Evolutionary conservation across 2,797 vertebrate species (phyloP).

Genomic region (Malacoraja senta): DNA sequence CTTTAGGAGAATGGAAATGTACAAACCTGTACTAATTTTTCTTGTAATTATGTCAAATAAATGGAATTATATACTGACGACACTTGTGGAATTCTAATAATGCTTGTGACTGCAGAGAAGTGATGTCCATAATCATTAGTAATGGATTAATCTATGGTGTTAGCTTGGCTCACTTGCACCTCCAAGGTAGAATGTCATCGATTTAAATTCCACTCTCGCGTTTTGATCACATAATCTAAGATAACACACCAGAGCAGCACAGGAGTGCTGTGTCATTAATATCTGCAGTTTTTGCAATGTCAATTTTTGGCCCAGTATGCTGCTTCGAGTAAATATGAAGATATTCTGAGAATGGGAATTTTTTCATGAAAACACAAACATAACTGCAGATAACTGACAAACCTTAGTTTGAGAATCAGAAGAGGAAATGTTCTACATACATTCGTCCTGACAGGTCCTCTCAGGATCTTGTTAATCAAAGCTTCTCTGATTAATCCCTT

Average conservation of each 20-base stretch:
- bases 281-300: not conserved
- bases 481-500: no score
- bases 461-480: no score
- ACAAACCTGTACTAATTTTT: not conserved
- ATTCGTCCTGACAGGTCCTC: no score
- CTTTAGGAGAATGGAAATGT: not conserved
- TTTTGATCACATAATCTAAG: not conserved
- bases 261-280: not conserved
- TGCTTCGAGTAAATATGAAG: no score
- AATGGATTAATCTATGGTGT: not conserved
- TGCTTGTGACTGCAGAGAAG: not conserved
- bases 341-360: not conserved
- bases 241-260: not conserved
- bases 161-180: not conserved
- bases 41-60: not conserved
- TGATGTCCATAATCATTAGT: not conserved
- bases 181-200: not conserved
- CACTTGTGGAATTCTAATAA: not conserved
- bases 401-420: no score
- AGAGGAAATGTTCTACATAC: no score
- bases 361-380: not conserved
- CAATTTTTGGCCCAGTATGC: not conserved
- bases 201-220: not conserved
- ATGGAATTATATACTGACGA: not conserved
- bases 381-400: no score